Conservation (phyloP, 2,888 invertebrate genomes). For the Yponomeuta plumbellus region DNA sequence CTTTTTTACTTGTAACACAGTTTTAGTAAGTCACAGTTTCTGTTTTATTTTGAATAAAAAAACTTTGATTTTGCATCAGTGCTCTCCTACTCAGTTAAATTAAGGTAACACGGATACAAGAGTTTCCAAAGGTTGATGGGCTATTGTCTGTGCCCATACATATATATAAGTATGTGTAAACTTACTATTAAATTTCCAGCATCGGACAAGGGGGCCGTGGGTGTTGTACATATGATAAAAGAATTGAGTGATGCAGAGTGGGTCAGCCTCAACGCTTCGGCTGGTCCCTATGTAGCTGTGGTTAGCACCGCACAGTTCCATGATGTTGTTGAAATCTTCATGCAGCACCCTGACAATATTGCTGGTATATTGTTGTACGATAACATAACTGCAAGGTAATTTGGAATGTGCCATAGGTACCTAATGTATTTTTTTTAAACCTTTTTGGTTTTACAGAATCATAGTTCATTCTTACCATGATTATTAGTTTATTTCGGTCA, state of each 20-base stretch:
- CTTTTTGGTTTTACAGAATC: too few species aligned
- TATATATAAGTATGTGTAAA: too few species aligned
- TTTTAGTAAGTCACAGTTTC: too few species aligned
- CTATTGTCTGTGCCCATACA: too few species aligned
- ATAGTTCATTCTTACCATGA: too few species aligned
- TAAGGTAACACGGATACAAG: too few species aligned
- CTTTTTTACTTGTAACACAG: too few species aligned
- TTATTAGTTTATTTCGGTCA: too few species aligned
- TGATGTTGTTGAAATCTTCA: constrained; percentile 68
- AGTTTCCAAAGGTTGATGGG: too few species aligned
- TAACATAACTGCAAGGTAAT: constrained; percentile 57
- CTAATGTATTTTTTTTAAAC: not conserved
- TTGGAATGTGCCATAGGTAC: not conserved
- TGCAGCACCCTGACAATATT: constrained; percentile 71
- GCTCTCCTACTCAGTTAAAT: too few species aligned
- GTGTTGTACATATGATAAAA: constrained; percentile 86
- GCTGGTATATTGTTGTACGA: constrained; percentile 81
- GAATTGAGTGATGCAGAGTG: constrained; percentile 82
- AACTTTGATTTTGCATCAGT: too few species aligned
- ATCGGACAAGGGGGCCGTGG: constrained; percentile 85
- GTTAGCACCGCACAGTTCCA: constrained; percentile 80
- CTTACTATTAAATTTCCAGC: constrained; percentile 67
- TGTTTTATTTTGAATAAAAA: too few species aligned
- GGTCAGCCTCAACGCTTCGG: constrained; percentile 82
- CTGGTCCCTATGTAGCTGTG: constrained; percentile 88